phyloP scores from a whole-genome alignment of 2,888 invertebrate genomes.

The Tridacna crocea region DNA sequence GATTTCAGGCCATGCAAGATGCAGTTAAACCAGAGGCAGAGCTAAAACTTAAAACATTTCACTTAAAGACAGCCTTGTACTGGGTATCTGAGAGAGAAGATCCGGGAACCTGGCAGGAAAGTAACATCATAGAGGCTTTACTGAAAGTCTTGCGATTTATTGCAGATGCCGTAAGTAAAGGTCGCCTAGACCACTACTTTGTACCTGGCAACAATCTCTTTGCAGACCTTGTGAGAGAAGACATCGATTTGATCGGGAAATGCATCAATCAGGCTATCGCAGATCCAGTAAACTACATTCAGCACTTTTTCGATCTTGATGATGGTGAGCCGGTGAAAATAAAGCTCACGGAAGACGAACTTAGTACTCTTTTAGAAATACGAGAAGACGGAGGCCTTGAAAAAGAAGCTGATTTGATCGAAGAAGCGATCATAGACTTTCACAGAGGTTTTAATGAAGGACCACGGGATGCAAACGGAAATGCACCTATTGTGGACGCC shows the following conservation, averaged over 20 bases:
- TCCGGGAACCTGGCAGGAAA: conserved; percentile 12
- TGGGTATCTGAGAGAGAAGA: conserved; percentile 48
- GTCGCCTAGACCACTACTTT: conserved; percentile 45
- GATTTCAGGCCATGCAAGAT: conserved; percentile 29
- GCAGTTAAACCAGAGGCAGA: conserved; percentile 19
- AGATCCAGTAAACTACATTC: conserved; percentile 32
- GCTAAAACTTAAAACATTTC: conserved; percentile 55
- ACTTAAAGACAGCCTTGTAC: conserved; percentile 61
- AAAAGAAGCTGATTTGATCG: conserved; percentile 24
- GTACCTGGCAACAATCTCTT: conserved; percentile 37
- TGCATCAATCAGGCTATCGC: conserved; percentile 25
- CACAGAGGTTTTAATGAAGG: conserved; percentile 42
- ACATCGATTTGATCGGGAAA: conserved; percentile 16
- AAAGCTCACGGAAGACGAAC: conserved; percentile 26
- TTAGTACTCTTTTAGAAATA: conserved; percentile 27
- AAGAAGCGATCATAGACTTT: conserved; percentile 47
- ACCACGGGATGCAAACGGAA: conserved; percentile 26
- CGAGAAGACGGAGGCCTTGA: conserved; percentile 37
- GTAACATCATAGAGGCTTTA: conserved; percentile 27
- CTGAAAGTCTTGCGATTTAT: conserved; percentile 27
- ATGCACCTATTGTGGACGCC: conserved; percentile 28
- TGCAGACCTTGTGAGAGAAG: conserved; percentile 24
- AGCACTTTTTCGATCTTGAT: conserved; percentile 36
- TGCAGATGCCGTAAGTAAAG: neutral
- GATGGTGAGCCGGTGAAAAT: conserved; percentile 20